Evolutionary conservation across 2,888 invertebrate species (phyloP).

Genomic region (Latrodectus elegans): DNA sequence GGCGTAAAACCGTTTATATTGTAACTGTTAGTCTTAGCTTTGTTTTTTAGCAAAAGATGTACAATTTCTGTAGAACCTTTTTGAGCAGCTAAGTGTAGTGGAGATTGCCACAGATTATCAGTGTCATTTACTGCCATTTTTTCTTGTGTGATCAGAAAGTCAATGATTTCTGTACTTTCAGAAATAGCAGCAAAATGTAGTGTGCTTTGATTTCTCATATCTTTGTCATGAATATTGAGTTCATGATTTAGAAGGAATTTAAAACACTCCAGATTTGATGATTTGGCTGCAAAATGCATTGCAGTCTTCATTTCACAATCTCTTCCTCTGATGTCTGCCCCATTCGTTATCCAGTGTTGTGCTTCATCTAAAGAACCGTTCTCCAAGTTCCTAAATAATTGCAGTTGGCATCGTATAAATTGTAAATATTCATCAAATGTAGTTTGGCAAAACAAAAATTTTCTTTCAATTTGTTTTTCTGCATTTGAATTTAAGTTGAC

Average conservation of each 20-base stretch:
- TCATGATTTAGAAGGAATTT: slow-evolving; percentile 6
- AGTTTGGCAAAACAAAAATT: background rate
- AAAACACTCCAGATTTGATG: slow-evolving; percentile 5
- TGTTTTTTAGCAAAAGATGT: slow-evolving; percentile 14
- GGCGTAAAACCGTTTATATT: slow-evolving; percentile 4
- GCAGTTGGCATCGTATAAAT: background rate
- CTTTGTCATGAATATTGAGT: slow-evolving; percentile 7
- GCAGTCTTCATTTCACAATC: slow-evolving; percentile 14
- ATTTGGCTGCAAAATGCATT: slow-evolving; percentile 40
- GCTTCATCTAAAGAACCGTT: slow-evolving; percentile 6
- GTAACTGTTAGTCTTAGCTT: slow-evolving; percentile 4
- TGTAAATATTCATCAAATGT: background rate
- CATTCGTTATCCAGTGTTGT: slow-evolving; percentile 5
- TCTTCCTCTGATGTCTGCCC: slow-evolving; percentile 25
- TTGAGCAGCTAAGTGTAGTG: slow-evolving; percentile 33
- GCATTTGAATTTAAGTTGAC: slow-evolving; percentile 4
- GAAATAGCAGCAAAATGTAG: slow-evolving; percentile 38
- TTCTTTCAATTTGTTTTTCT: slow-evolving; percentile 19
- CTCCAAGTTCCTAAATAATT: slow-evolving; percentile 10
- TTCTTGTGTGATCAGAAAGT: slow-evolving; percentile 10
- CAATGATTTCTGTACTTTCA: slow-evolving; percentile 16
- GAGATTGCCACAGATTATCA: background rate
- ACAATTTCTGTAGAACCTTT: slow-evolving; percentile 20
- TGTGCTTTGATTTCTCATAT: slow-evolving; percentile 13
- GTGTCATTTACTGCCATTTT: background rate